These are phyloP conservation scores for Thera britannica DNA, from an alignment of 2,888 invertebrate species.

Conservation along the genomic window DNA sequence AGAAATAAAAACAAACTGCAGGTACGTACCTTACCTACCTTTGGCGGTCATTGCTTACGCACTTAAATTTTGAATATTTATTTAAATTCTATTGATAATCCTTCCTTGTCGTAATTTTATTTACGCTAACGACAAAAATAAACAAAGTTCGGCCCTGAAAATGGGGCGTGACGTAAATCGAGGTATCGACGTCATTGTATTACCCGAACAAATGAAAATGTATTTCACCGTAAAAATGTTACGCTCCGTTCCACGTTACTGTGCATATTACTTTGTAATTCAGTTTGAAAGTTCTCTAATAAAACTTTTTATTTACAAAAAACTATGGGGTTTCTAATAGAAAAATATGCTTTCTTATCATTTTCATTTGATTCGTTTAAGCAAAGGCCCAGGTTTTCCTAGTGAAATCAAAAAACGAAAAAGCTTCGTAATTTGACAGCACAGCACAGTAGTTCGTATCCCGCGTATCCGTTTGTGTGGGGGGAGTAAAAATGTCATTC, in stretches of 20 bases:
- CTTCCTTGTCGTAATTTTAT: slow-evolving; percentile 55
- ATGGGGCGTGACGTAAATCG: slow-evolving; percentile 77
- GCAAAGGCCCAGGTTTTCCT: not conserved
- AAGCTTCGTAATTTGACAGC: slow-evolving; percentile 47
- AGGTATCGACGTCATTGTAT: slow-evolving; percentile 68
- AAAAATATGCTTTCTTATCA: not conserved
- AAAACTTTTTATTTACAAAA: not conserved
- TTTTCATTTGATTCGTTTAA: not conserved
- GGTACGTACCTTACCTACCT: no score
- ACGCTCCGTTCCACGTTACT: slow-evolving; percentile 61
- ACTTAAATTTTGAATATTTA: slow-evolving; percentile 36
- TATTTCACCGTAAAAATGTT: slow-evolving; percentile 37
- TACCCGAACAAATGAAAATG: slow-evolving; percentile 53
- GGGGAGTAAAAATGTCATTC: slow-evolving; percentile 64
- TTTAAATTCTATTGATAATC: slow-evolving; percentile 29
- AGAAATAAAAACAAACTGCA: not conserved
- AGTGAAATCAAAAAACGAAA: slow-evolving; percentile 1
- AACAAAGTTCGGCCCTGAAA: slow-evolving; percentile 78
- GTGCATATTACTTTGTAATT: not conserved
- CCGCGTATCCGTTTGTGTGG: slow-evolving; percentile 53
- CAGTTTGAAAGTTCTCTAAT: not conserved
- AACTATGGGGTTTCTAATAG: not conserved
- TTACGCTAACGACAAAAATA: slow-evolving; percentile 67
- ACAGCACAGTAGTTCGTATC: slow-evolving; percentile 47
- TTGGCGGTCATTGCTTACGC: slow-evolving; percentile 43